Evolutionary conservation across 2,797 vertebrate genomes (phyloP), one percentile per base, ranked within the genome.

Genomic region (Paguma larvata): DNA sequence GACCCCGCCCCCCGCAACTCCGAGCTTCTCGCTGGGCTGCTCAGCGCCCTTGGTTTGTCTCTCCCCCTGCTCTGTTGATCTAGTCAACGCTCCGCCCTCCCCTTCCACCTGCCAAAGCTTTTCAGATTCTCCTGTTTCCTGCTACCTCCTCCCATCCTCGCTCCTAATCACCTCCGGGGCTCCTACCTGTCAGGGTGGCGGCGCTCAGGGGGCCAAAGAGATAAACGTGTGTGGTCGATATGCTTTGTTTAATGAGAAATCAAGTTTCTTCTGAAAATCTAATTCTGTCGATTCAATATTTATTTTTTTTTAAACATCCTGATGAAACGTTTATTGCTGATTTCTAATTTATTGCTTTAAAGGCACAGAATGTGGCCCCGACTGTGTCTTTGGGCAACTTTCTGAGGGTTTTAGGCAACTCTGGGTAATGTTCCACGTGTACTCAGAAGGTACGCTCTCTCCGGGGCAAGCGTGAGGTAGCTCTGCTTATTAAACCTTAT

Each of bases 401-500:
- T 38, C 32, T 63, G 23, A 94, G 72, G 44, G 65, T 89, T 80
- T 80, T 2, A 63, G 53, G 38, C 15, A 53, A 15, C n/a, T 90
- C 32, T 32, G 70, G 65, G 72, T n/a, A 21, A 80, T 13, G 19
- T 46, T 53, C 18, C 80, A 68, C 19, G 46, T 9, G 6, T 10
- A 44, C 56, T 65, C 9, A 21, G 34, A 68, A 73, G 41, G 23
- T 67, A 1, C 32, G 65, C 56, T 79, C 56, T 93, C 51, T 75
- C 44, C 56, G 46, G 72, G 65, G 32, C 16, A 13, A 65, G n/a
- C 32, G 25, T 27, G 77, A 72, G 41, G 27, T n/a, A 32, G 10
- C n/a, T 21, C 18, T 63, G 88, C 46, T 96, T 88, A 92, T 78
- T 95, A 86, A 65, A 95, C 32, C n/a, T 53, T 59, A 63, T 75